Conservation (phyloP, 2,888 invertebrate genomes). For the Hemicrepidius hirtus region DNA sequence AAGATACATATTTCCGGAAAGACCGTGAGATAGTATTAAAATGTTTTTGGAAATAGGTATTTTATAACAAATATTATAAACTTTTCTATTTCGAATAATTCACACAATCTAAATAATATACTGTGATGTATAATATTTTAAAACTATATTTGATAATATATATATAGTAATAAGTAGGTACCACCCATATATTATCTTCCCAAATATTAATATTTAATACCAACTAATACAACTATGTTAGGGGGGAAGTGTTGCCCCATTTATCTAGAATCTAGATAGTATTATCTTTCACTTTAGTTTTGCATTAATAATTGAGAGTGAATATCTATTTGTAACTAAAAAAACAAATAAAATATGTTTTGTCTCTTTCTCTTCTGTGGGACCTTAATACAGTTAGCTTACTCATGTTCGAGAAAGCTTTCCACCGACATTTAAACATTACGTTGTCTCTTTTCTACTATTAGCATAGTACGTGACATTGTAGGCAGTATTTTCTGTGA, state of each 20-base stretch:
- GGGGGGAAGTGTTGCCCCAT: conserved; percentile 27
- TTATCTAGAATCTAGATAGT: conserved; percentile 40
- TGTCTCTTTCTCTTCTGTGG: background rate
- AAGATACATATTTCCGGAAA: no score
- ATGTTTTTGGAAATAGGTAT: no score
- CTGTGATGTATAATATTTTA: no score
- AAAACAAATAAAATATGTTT: background rate
- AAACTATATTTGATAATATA: no score
- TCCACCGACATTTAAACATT: background rate
- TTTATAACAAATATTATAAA: no score
- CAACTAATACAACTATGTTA: conserved; percentile 38
- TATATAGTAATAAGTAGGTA: no score
- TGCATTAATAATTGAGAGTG: conserved; percentile 36
- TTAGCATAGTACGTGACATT: conserved; percentile 7
- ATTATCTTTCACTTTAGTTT: conserved; percentile 42
- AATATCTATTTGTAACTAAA: conserved; percentile 17
- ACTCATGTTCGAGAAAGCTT: conserved; percentile 1
- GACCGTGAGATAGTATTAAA: no score
- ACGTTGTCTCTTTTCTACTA: conserved; percentile 6
- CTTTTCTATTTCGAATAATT: no score
- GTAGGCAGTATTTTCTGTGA: conserved; percentile 3
- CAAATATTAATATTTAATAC: conserved; percentile 13
- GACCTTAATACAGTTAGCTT: background rate
- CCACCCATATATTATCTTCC: no score
- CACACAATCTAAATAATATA: no score